These are phyloP conservation scores for Thunnus maccoyii DNA, from an alignment of 2,113 vertebrate species.

Conservation along the genomic window DNA sequence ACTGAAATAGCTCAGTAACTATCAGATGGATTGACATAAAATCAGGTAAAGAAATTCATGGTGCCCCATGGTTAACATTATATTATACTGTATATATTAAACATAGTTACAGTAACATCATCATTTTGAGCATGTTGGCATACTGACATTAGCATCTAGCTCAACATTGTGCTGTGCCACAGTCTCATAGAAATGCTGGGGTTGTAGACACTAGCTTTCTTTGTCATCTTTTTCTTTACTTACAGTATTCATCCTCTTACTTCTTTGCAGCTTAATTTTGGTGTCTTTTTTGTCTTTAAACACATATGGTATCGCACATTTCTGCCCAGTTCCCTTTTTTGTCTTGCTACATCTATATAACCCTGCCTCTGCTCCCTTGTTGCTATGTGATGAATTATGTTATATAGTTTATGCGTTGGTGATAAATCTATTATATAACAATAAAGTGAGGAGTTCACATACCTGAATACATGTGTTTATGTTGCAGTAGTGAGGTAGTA, in stretches of 20 bases:
- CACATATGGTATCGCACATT: neutral
- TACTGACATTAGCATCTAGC: conserved; percentile 1
- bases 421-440: neutral
- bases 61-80: too few relatives aligned
- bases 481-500: neutral
- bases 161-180: neutral
- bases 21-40: neutral
- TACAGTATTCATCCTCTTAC: neutral
- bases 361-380: neutral
- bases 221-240: neutral
- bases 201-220: neutral
- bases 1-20: neutral
- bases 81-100: neutral
- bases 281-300: neutral
- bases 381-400: neutral
- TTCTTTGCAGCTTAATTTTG: neutral
- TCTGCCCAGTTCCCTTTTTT: neutral
- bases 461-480: neutral
- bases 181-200: neutral
- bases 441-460: neutral
- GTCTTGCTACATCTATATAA: neutral
- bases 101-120: too few relatives aligned
- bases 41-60: too few relatives aligned
- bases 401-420: neutral
- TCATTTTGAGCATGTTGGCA: neutral